A percentile compares a stretch with the other conserved stretches of the same genome.
phyloP scores from a whole-genome alignment of 1,140 invertebrate species.

The Zaprionus tsacasi region DNA sequence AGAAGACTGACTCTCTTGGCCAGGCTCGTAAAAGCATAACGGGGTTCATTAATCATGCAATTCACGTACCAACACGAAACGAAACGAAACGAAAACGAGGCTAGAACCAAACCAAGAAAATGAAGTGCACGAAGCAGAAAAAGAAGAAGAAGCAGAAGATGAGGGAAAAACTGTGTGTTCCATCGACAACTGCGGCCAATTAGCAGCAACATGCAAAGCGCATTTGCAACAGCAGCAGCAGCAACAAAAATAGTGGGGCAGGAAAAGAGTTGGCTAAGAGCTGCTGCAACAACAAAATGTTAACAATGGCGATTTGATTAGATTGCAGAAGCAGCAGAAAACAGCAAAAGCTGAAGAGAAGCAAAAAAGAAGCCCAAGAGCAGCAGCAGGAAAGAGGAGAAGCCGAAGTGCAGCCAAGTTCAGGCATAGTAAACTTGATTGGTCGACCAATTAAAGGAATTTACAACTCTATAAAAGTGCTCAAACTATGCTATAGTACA shows the following conservation, averaged over 20 bases:
- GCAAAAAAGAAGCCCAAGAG: background rate
- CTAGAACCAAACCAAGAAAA: constrained; percentile 35
- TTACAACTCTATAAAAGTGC: constrained; percentile 15
- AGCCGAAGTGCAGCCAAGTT: constrained; percentile 5
- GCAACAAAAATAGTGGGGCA: constrained; percentile 6
- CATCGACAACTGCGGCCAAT: constrained; percentile 80
- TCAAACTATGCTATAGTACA: background rate
- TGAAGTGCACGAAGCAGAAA: constrained; percentile 3
- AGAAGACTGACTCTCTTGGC: background rate
- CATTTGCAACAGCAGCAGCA: constrained; percentile 66
- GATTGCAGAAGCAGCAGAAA: background rate
- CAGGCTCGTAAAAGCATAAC: constrained; percentile 72
- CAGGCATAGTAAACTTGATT: constrained; percentile 17
- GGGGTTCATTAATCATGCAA: constrained; percentile 78
- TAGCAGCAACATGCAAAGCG: constrained; percentile 80
- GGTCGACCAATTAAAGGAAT: constrained; percentile 14
- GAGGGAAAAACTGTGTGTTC: constrained; percentile 49
- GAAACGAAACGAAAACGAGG: constrained; percentile 35
- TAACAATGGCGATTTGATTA: constrained; percentile 9
- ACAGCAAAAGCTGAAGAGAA: background rate
- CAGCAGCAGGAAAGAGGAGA: background rate
- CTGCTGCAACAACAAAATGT: background rate
- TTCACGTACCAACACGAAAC: constrained; percentile 45
- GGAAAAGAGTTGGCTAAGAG: constrained; percentile 11
- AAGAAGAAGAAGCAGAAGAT: constrained; percentile 7